Evolutionary conservation across 2,797 vertebrate species (phyloP), one percentile per base, ranked within the genome.

Genomic region (Coregonus suidteri): DNA sequence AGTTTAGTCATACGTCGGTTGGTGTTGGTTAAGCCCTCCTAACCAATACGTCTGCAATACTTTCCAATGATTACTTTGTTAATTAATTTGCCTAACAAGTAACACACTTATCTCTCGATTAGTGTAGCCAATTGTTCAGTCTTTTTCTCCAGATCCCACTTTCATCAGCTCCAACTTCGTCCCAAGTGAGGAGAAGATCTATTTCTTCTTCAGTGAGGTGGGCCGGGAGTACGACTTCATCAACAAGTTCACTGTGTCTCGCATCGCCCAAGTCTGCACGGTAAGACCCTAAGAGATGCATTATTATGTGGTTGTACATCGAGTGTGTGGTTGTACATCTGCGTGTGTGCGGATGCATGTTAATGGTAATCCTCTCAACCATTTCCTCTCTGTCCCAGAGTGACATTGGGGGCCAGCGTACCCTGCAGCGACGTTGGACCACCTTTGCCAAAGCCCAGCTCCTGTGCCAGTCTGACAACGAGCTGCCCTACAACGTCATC

Each of bases 361-460:
- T 47, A 47, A 47, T 47, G 41, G 9, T 47, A 47, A 47, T 47
- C 41, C 9, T 47, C 41, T 31, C 30, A 62, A 37, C 30, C 31
- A 34, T 71, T 31, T 54, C 56, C 52, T 25, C 0, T 78, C 4
- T 56, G 3, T 80, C 2, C 3, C 88, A 99, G 98, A 96, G 94
- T 0, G 98, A 99, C 0, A 82, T 96, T 0, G 98, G 98, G 0
- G 98, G 98, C 0, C 96, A 97, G 83, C 93, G 96, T 75, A 95
- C 97, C 11, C 91, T 99, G 76, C 98, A 99, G 91, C 94, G 93
- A 66, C 96, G 96, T 73, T 99, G 98, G 98, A 98, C 97, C 0
- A 99, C 97, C 0, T 99, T 99, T 80, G 91, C 97, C 78, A 99
- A 99, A 88, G 96, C 98, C 0, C 97, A 96, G 88, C 88, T 99